Percentiles rank a stretch among this genome's conserved stretches.
These are phyloP conservation scores for Epinotia ramella DNA, from an alignment of 2,888 invertebrate species.

Conservation along the genomic window DNA sequence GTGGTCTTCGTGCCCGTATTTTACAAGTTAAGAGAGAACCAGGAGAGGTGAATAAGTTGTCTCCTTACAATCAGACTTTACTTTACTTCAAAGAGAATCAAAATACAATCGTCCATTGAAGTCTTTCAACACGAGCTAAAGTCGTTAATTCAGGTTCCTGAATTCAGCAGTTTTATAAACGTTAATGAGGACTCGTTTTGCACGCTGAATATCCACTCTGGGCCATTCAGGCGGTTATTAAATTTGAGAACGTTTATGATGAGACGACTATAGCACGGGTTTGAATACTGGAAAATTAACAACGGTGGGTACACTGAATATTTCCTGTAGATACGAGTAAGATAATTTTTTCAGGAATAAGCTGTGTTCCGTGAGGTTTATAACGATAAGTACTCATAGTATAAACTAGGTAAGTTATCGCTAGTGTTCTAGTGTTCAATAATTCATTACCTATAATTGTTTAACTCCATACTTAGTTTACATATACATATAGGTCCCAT, in stretches of 20 bases:
- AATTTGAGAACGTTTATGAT: constrained; percentile 8
- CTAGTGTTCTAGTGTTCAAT: no score
- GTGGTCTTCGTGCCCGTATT: no score
- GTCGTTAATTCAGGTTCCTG: constrained; percentile 35
- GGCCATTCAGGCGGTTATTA: constrained; percentile 9
- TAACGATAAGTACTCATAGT: no score
- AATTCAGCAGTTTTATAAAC: constrained; percentile 36
- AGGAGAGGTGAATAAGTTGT: constrained; percentile 2
- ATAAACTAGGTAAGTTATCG: no score
- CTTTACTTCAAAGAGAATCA: constrained; percentile 21
- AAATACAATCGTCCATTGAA: constrained; percentile 37
- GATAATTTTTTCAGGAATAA: not conserved
- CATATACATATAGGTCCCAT: no score
- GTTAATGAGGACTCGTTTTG: constrained; percentile 30
- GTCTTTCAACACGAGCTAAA: constrained; percentile 27
- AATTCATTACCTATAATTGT: no score
- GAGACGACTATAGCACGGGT: not conserved
- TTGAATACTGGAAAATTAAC: constrained; percentile 7
- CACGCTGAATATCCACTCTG: constrained; percentile 6
- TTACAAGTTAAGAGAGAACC: not conserved
- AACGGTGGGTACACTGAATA: not conserved
- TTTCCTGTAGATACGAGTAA: not conserved
- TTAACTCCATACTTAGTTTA: no score
- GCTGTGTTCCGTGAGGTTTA: not conserved
- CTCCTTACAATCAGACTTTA: constrained; percentile 25